Base-by-base conservation (phyloP, 2,888 invertebrate genomes). In the Calliopum simillimum region DNA sequence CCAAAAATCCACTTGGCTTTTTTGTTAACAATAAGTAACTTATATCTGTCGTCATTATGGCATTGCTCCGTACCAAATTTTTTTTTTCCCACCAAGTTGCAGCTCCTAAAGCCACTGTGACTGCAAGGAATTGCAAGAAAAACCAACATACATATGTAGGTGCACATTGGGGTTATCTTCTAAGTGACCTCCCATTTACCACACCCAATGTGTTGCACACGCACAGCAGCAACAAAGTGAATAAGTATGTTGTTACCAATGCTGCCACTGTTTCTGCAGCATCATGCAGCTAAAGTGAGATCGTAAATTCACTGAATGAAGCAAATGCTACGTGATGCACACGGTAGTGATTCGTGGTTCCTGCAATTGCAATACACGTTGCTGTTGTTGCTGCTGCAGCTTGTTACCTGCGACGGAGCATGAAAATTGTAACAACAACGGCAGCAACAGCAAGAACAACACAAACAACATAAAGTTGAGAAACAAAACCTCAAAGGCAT, bases 241-340 rank as follows among this genome's bases (percentile, higher is more conserved):
- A 33, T 33, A 33, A 33, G 33, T 33, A 33, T 33, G 33, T 33
- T 33, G 33, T 33, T 33, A 8, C 4, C 33, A 33, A 33, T 33
- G 33, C 33, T 33, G 33, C 33, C 33, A 33, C 33, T 8, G 33
- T 8, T 33, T 33, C 33, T 33, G 33, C 33, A 33, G 33, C 33
- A 33, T n/a, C 53, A 53, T 53, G 53, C 21, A 21, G 21, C 46
- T 33, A 16, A 61, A 61, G 61, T 61, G 46, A 61, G 46, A 46
- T 21, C 21, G 61, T 61, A 44, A 61, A 61, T 61, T 61, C 61
- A 19, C 61, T 44, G 46, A 61, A 61, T 23, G 21, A 21, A 46
- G 23, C 44, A 23, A 61, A 46, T 61, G 61, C 61, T 19, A 61
- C 61, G 61, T 61, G 61, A 19, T 61, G 19, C 61, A 21, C 46